Base-by-base conservation (phyloP, 2,113 vertebrate species). In the Choloepus hoffmanni region DNA sequence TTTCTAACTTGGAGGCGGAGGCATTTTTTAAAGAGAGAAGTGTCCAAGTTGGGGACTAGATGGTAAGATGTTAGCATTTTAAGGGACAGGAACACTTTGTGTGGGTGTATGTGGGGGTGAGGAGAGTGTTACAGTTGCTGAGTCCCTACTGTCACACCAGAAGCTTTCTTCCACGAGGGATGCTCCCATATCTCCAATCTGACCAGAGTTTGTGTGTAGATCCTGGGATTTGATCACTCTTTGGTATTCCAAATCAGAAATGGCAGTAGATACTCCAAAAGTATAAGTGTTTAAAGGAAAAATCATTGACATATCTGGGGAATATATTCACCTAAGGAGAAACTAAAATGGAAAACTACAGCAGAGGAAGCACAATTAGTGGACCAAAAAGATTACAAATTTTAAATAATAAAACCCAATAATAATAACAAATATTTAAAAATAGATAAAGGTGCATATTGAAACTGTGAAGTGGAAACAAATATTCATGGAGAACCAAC, bases 181-280 rank as follows among this genome's bases (percentile, higher is more conserved):
- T 26, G 26, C 24, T 60, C 68, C 12, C 7, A 58, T 7, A 60
- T 0, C 36, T 45, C 33, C 2, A 76, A 1, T 55, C 62, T 78
- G 30, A 9, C 8, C 53, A 43, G 9, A 55, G 4, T 18, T 7
- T 33, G 0, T 14, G 40, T 18, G 30, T 30, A 40, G 3, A 24
- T 55, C 53, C 18, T 63, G 43, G 8, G 3, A n/a, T 82, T 50
- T 55, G 13, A 62, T 73, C n/a, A 53, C 7, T 2, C 23, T 15
- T 30, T 40, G 8, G 10, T 63, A 33, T 0, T 5, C 21, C 14
- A 63, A 65, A 63, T 1, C 10, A 76, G 65, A 92, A 50, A 76
- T 30, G 43, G 2, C 7, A 73, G 5, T 15, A 53, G 12, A 15
- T 36, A 50, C 19, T 92, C 60, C 5, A 73, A 79, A 78, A 55